phyloP scores from a whole-genome alignment of 2,797 vertebrate species.

The Cryptoblepharus egeriae region DNA sequence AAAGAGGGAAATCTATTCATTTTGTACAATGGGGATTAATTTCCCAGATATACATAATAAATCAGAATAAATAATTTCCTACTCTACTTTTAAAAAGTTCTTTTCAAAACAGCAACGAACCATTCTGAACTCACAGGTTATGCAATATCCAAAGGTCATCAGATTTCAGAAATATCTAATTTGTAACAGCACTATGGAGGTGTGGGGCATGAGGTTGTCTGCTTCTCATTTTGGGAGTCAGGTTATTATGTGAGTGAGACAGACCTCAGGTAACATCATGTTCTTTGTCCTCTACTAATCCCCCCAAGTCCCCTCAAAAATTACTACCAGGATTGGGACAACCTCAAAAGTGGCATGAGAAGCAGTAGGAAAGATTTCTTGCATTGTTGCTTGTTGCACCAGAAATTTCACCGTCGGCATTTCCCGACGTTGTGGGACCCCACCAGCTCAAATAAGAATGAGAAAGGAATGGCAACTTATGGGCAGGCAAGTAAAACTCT shows the following conservation, averaged over 20 bases:
- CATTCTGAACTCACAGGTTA: slow-evolving; percentile 46
- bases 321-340: no score
- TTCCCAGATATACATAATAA: slow-evolving; percentile 49
- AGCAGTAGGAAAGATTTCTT: no score
- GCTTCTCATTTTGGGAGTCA: background rate
- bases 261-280: no score
- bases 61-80: slow-evolving; percentile 67
- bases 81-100: slow-evolving; percentile 42
- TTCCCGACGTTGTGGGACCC: no score
- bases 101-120: slow-evolving; percentile 59
- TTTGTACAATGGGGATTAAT: slow-evolving; percentile 54
- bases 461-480: background rate
- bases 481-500: background rate
- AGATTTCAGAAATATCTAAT: background rate
- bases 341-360: no score
- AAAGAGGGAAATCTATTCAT: background rate
- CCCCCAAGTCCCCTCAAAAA: no score
- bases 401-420: no score
- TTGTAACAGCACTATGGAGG: background rate
- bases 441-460: background rate
- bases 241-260: no score
- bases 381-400: no score
- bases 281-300: no score
- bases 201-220: background rate
- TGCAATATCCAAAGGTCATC: slow-evolving; percentile 38